Conservation (phyloP, 37 sponge, comb jelly and placozoan genomes). For the Cliona cf. orientalis region DNA sequence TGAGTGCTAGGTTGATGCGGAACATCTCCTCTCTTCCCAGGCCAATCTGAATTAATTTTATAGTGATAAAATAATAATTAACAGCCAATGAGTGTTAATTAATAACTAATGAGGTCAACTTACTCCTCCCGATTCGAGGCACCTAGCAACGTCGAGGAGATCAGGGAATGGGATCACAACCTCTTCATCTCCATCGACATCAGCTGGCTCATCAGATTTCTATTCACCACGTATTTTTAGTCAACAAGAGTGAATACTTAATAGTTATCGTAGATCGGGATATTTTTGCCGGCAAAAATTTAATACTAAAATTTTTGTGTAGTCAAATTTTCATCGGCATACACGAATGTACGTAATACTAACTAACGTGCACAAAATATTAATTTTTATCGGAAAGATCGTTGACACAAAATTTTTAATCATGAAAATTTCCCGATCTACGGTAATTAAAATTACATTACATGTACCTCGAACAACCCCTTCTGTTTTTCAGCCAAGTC, state of each 20-base stretch:
- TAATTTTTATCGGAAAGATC: neutral
- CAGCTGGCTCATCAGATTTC: constrained; percentile 61
- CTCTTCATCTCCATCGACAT: constrained; percentile 90
- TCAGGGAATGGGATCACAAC: constrained; percentile 87
- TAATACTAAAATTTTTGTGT: neutral
- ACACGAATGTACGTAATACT: too few relatives aligned
- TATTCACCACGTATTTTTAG: neutral
- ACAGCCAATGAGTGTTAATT: neutral
- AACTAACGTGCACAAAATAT: too few relatives aligned
- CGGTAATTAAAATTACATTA: too few relatives aligned
- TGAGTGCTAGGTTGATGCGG: constrained; percentile 88
- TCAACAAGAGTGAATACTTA: neutral
- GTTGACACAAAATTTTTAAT: neutral
- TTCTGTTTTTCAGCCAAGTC: constrained; percentile 81
- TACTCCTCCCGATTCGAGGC: constrained; percentile 93
- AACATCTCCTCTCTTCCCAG: constrained; percentile 80
- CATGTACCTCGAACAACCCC: constrained; percentile 76
- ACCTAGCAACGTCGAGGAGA: constrained; percentile 76
- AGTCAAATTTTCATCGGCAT: too few relatives aligned
- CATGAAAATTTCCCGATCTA: neutral
- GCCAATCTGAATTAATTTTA: constrained; percentile 83
- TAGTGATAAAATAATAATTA: too few relatives aligned
- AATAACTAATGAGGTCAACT: constrained; percentile 19
- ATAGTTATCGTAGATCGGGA: neutral
- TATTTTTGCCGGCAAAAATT: too few relatives aligned